Percentiles rank a stretch among this genome's conserved stretches.
Evolutionary conservation across 2,797 vertebrate genomes (phyloP).

Genomic region (Lepus townsendii): DNA sequence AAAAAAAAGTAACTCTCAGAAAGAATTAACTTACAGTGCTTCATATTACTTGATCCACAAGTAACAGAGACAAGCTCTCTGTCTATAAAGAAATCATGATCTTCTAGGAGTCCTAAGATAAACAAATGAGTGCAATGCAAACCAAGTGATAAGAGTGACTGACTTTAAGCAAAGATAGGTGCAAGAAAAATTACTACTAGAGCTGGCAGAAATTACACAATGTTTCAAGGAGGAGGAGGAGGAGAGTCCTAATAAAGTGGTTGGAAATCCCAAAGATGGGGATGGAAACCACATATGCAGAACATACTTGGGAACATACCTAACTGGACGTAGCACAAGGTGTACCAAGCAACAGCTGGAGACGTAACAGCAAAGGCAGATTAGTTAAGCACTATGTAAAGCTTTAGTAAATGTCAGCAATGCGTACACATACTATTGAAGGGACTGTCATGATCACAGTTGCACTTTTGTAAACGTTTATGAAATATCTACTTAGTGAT

Average conservation of each 20-base stretch:
- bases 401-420: neutral
- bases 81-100: slow-evolving; percentile 49
- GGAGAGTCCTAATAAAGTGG: neutral
- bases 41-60: slow-evolving; percentile 33
- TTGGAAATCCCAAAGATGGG: neutral
- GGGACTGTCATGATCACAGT: neutral
- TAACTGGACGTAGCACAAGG: neutral
- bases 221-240: slow-evolving; percentile 19
- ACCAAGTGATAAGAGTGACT: slow-evolving; percentile 6
- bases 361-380: slow-evolving; percentile 49
- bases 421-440: neutral
- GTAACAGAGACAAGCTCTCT: neutral
- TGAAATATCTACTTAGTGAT: neutral
- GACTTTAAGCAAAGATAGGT: neutral
- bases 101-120: neutral
- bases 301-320: neutral
- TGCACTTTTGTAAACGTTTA: neutral
- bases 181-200: neutral
- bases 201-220: neutral
- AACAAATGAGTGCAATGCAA: neutral
- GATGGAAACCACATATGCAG: neutral
- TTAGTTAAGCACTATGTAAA: neutral
- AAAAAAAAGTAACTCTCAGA: neutral
- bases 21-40: slow-evolving; percentile 18
- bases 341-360: neutral